Evolutionary conservation across 2,113 vertebrate species (phyloP).

Genomic region (Antechinus flavipes): DNA sequence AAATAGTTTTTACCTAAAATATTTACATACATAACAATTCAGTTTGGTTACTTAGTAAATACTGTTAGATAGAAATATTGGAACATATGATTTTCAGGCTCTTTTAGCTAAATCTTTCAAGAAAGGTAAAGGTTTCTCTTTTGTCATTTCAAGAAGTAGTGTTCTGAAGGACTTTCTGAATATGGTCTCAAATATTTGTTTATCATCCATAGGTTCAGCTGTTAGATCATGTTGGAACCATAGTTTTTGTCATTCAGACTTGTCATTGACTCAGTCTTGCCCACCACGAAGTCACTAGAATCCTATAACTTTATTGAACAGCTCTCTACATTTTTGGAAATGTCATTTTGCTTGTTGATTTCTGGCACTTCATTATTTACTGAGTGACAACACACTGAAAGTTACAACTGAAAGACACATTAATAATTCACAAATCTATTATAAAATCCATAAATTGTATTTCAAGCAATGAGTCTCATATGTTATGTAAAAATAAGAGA

Average conservation of each 20-base stretch:
- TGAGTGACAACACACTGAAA: constrained; percentile 69
- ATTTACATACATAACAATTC: background rate
- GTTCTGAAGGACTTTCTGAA: background rate
- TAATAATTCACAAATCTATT: constrained; percentile 79
- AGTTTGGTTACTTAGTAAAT: background rate
- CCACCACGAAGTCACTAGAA: background rate
- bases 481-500: constrained; percentile 82
- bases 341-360: background rate
- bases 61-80: background rate
- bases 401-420: constrained; percentile 78
- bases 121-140: background rate
- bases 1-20: background rate
- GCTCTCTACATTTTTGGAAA: background rate
- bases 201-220: background rate
- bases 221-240: background rate
- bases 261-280: background rate
- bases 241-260: background rate
- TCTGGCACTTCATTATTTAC: constrained; percentile 75
- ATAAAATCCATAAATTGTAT: constrained; percentile 78
- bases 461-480: constrained; percentile 80
- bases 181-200: background rate
- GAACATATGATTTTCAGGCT: background rate
- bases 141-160: background rate
- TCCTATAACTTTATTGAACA: background rate
- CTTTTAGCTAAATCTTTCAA: background rate